Evolutionary conservation across 2,113 vertebrate genomes (phyloP).

Genomic region (Crotalus helleri): DNA sequence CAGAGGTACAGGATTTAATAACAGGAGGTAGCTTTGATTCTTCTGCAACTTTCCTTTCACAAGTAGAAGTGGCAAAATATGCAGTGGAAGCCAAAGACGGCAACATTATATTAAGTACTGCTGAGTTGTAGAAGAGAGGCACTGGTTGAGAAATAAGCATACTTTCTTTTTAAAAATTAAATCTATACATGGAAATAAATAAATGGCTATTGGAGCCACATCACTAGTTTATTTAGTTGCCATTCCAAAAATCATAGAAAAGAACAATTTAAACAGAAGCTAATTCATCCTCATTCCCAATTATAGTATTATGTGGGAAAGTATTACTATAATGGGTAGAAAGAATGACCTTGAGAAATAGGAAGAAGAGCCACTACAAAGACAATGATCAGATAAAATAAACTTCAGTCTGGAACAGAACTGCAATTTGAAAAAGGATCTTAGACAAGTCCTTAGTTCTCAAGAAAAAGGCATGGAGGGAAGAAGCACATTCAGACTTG

Average conservation of each 20-base stretch:
- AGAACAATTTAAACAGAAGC: slow-evolving; percentile 34
- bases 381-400: neutral
- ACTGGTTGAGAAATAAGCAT: neutral
- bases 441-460: neutral
- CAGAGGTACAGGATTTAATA: neutral
- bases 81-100: neutral
- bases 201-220: neutral
- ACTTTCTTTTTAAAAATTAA: neutral
- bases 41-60: neutral
- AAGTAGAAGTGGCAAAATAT: neutral
- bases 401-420: neutral
- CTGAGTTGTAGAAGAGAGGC: neutral
- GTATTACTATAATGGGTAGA: neutral
- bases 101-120: neutral
- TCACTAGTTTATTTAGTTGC: neutral
- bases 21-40: accelerated
- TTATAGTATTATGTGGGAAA: slow-evolving; percentile 5
- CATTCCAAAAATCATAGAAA: slow-evolving; percentile 8
- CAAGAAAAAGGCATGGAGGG: neutral
- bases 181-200: accelerated
- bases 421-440: neutral
- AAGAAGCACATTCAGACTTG: neutral
- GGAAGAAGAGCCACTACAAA: neutral
- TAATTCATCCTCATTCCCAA: neutral
- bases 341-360: slow-evolving; percentile 20